Percentiles rank a stretch among this genome's conserved stretches.
Evolutionary conservation across 1,140 invertebrate species (phyloP).

Genomic region (Galendromus occidentalis): DNA sequence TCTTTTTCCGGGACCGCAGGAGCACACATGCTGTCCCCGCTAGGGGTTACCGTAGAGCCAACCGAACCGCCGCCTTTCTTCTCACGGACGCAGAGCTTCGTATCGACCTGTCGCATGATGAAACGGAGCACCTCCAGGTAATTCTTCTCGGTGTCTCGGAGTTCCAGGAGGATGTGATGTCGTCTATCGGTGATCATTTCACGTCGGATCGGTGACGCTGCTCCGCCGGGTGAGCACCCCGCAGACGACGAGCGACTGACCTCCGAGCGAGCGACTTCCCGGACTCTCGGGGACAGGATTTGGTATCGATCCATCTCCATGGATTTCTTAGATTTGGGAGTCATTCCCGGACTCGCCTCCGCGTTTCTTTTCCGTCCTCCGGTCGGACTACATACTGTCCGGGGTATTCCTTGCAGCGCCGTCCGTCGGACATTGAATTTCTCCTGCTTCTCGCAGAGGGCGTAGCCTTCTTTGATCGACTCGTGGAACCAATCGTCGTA

Average conservation of each 20-base stretch:
- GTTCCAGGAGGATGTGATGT: neutral
- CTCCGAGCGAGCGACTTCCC: neutral
- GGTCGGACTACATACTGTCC: neutral
- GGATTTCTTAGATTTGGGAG: neutral
- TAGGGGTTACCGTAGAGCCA: no score
- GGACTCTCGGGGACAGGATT: neutral
- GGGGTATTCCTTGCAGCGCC: neutral
- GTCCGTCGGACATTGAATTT: neutral
- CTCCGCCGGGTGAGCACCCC: neutral
- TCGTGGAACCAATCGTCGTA: conserved; percentile 1
- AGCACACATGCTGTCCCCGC: no score
- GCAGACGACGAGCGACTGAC: neutral
- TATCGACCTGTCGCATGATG: neutral
- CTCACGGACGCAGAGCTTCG: no score
- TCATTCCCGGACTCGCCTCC: neutral
- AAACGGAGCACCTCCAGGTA: neutral
- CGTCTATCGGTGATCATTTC: neutral
- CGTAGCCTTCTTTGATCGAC: neutral
- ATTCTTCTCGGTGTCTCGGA: neutral
- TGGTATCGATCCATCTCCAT: neutral
- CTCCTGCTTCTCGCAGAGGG: neutral
- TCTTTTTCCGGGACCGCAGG: neutral
- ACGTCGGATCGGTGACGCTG: neutral
- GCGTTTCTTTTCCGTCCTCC: neutral
- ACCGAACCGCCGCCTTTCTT: no score